Base-by-base conservation (phyloP, 2,888 invertebrate species). In the Dynastes grantii region DNA sequence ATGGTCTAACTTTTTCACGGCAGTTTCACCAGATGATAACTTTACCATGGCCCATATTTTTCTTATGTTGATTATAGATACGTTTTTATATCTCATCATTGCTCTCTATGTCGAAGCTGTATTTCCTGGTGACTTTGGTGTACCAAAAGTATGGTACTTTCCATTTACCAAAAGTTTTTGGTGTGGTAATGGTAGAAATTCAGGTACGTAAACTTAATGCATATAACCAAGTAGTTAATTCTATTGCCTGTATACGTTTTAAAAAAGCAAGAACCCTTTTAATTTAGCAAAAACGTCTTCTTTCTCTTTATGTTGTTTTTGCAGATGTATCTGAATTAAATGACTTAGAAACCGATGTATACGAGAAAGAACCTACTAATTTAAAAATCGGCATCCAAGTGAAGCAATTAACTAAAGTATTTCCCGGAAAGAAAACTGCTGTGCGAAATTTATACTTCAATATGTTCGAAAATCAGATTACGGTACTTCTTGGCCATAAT, bases 391-490 rank as follows among this genome's bases (percentile, higher is more conserved):
- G 92, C n/a, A 90, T 93, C 37, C 88, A 90, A 84, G 92, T 92
- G 49, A 85, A 85, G 75, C 87, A 91, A 85, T 87, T 95, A 16
- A 91, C 91, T 8, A 95, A 95, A 89, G 88, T 90, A 0, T 94
- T 91, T 83, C 90, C 89, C 0, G 88, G 88, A 2, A 92, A 88
- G 75, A 91, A 86, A 84, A 86, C 90, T 37, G 95, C 93, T 0
- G 95, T 95, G 0, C 91, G 93, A 80, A 92, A 93, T 79, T 88
- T 97, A 73, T 92, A 92, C 13, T 85, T 97, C 79, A 95, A 95
- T 84, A 94, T 98, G 92, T 97, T 95, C 86, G 94, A 95, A 85
- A 94, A 95, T 80, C 96, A 98, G 89, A 97, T 97, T 80, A 97
- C 97, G 0, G 96, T 95, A 1, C 86, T 95, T n/a, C 89, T 96